A percentile compares a stretch with the other conserved stretches of the same genome.
phyloP scores from a whole-genome alignment of 1,140 invertebrate species.

The Cherax destructor region DNA sequence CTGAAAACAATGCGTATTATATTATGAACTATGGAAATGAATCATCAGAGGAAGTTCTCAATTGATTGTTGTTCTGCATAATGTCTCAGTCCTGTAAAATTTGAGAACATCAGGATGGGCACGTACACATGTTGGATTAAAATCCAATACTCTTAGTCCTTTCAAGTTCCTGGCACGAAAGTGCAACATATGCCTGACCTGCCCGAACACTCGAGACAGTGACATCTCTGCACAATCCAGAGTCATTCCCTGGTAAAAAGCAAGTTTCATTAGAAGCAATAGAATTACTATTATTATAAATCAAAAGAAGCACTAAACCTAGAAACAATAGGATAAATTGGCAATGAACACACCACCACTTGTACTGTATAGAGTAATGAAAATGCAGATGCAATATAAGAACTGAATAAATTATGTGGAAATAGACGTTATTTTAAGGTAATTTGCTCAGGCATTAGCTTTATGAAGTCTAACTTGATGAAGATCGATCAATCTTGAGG shows the following conservation, averaged over 20 bases:
- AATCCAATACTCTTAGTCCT: slow-evolving; percentile 90
- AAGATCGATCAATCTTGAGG: too few species aligned
- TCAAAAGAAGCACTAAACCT: too few species aligned
- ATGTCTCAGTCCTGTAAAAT: slow-evolving; percentile 81
- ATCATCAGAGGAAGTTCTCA: neutral
- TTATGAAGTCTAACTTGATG: too few species aligned
- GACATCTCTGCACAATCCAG: slow-evolving; percentile 97
- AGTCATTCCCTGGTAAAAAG: slow-evolving; percentile 85
- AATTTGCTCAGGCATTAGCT: too few species aligned
- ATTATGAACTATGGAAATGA: neutral
- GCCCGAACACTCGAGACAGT: slow-evolving; percentile 90
- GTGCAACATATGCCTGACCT: slow-evolving; percentile 96
- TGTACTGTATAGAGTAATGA: too few species aligned
- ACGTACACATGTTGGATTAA: slow-evolving; percentile 89
- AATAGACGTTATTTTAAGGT: too few species aligned
- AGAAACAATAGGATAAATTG: too few species aligned
- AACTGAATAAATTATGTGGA: too few species aligned
- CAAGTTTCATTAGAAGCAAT: neutral
- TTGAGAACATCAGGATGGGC: slow-evolving; percentile 89
- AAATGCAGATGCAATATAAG: too few species aligned
- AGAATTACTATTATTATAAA: too few species aligned
- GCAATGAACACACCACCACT: too few species aligned
- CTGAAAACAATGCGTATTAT: too few species aligned
- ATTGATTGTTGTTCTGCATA: slow-evolving; percentile 6
- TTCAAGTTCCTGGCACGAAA: slow-evolving; percentile 92